Evolutionary conservation across 1,140 invertebrate species (phyloP), one percentile per base, ranked within the genome.

Genomic region (Elysia chlorotica): DNA sequence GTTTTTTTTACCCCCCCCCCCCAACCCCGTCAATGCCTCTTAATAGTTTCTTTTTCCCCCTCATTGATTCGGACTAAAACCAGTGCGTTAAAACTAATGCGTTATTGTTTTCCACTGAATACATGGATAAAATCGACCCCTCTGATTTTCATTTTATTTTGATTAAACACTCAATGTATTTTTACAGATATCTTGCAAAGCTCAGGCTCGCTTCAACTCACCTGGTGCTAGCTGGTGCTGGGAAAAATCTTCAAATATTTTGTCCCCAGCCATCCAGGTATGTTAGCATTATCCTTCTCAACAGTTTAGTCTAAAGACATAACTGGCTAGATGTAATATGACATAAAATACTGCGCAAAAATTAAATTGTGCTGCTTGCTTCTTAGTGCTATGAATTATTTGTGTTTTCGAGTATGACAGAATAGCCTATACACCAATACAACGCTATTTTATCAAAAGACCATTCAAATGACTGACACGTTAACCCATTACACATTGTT

Each of bases 161-260:
- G n/a, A n/a, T n/a, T n/a, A n/a, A n/a, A n/a, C n/a, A n/a, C n/a
- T n/a, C n/a, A n/a, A n/a, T 3, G 5, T 67, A 23, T 62, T 21
- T 41, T 41, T 56, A 17, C 61, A 79, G 77, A 57, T 78, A 30
- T 71, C 75, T 0, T 78, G 77, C 48, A 54, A 72, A 10, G 59
- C 76, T 31, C 62, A 76, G 66, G 73, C 73, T 3, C 65, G 61
- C 37, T 78, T 28, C 33, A 61, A 66, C 31, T 70, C 61, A n/a
- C 54, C 71, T 56, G 65, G 21, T 30, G 53, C 63, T 31, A 48
- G 57, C 28, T 71, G 53, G 62, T 71, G 48, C 53, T 37, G 21
- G 23, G 53, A 30, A 2, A 30, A 57, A 41, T 21, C 1, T 2
- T 54, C 41, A n/a, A 54, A 67, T 37, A 41, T 37, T 21, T 3